A percentile compares a stretch with the other conserved stretches of the same genome.
These are phyloP conservation scores for Andrena minutula DNA, from an alignment of 2,888 invertebrate genomes.

Conservation along the genomic window DNA sequence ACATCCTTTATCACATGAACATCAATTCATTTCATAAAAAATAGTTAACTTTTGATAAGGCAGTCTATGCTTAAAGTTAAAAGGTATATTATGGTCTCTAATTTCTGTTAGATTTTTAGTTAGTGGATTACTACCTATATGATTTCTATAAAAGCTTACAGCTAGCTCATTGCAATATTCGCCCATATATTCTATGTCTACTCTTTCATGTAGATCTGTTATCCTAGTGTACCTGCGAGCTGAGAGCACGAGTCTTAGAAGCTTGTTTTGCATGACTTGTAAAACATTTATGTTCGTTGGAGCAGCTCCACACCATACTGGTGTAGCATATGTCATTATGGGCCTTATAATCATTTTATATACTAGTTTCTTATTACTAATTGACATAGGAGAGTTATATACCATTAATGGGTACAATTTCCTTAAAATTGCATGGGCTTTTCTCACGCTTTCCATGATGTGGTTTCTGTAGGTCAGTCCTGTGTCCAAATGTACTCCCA, in stretches of 20 bases:
- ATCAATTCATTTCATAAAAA: too few species aligned
- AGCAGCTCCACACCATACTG: slow-evolving; percentile 66
- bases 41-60: too few species aligned
- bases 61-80: too few species aligned
- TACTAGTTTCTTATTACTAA: slow-evolving; percentile 68
- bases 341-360: slow-evolving; percentile 69
- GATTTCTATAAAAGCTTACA: slow-evolving; percentile 9
- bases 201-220: slow-evolving; percentile 40
- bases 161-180: not conserved
- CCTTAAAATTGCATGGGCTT: slow-evolving; percentile 52
- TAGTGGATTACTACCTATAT: not conserved
- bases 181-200: slow-evolving; percentile 7
- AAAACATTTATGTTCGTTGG: slow-evolving; percentile 41
- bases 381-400: slow-evolving; percentile 37
- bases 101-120: too few species aligned
- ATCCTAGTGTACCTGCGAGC: slow-evolving; percentile 48
- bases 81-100: too few species aligned
- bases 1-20: too few species aligned
- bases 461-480: slow-evolving; percentile 61
- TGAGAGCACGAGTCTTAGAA: slow-evolving; percentile 50
- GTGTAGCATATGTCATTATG: slow-evolving; percentile 69
- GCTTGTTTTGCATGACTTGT: slow-evolving; percentile 66
- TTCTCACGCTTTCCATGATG: slow-evolving; percentile 54
- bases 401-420: slow-evolving; percentile 68
- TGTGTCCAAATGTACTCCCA: slow-evolving; percentile 63